A percentile compares a stretch with the other conserved stretches of the same genome.
Evolutionary conservation across 1,140 invertebrate species (phyloP).

Genomic region (Penaeus vannamei): DNA sequence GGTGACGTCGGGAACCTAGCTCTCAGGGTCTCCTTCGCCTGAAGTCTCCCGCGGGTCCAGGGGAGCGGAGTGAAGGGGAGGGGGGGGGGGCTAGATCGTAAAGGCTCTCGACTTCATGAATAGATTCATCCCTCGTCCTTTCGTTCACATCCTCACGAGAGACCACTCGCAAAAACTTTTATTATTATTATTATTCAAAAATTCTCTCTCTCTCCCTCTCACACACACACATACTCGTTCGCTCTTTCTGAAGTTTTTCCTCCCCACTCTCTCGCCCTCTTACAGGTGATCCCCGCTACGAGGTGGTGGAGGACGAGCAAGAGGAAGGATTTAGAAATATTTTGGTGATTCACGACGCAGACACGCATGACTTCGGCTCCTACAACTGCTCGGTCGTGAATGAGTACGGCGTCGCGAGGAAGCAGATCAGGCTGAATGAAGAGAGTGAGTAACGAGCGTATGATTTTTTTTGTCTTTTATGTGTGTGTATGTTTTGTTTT

Average conservation of each 20-base stretch:
- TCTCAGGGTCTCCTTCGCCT: too few relatives aligned
- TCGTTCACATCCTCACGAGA: neutral
- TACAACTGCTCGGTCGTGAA: conserved; percentile 96
- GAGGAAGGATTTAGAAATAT: conserved; percentile 83
- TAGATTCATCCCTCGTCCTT: neutral
- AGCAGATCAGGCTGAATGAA: conserved; percentile 43
- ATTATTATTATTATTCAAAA: neutral
- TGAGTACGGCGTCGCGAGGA: conserved; percentile 79
- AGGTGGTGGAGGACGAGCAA: conserved; percentile 75
- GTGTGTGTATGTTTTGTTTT: too few relatives aligned
- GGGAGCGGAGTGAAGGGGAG: too few relatives aligned
- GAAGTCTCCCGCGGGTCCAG: too few relatives aligned
- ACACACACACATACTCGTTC: too few relatives aligned
- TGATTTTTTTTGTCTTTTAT: neutral
- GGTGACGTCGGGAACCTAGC: too few relatives aligned
- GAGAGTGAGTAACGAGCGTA: conserved; percentile 20
- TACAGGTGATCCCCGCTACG: conserved; percentile 72
- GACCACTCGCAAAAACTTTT: neutral
- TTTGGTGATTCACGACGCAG: conserved; percentile 86
- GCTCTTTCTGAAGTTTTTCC: too few relatives aligned
- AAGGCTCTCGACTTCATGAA: neutral
- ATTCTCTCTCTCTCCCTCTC: neutral
- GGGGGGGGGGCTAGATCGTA: too few relatives aligned
- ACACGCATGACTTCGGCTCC: conserved; percentile 88
- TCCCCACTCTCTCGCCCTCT: neutral